These are phyloP conservation scores for Aplidium turbinatum DNA, from an alignment of 23 tunicate species.

Conservation along the genomic window DNA sequence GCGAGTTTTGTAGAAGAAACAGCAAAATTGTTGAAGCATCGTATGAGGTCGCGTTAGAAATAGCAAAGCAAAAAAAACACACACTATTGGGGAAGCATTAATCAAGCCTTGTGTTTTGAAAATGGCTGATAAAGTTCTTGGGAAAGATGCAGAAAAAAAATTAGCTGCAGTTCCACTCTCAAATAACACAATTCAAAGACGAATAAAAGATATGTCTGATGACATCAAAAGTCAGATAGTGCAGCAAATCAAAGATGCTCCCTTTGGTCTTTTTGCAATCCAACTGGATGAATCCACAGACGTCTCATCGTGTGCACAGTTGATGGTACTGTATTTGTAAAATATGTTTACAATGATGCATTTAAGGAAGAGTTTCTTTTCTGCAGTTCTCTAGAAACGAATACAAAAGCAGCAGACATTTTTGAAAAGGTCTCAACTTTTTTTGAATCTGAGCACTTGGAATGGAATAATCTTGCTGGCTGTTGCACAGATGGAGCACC, in stretches of 20 bases:
- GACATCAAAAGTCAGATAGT: conserved; percentile 60
- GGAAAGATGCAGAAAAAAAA: conserved; percentile 24
- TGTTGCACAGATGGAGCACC: conserved; percentile 65
- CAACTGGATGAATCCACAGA: conserved; percentile 74
- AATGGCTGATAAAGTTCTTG: conserved; percentile 51
- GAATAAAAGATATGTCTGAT: conserved; percentile 50
- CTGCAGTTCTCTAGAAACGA: conserved; percentile 45
- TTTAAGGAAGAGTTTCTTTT: conserved; percentile 67
- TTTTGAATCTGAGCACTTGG: conserved; percentile 50
- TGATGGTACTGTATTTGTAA: conserved; percentile 67
- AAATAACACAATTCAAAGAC: conserved; percentile 52
- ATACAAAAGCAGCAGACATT: conserved; percentile 47
- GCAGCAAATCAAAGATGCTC: conserved; percentile 60
- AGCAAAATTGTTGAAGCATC: conserved; percentile 51
- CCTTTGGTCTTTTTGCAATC: conserved; percentile 55
- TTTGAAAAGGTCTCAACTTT: conserved; percentile 40
- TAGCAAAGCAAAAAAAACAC: conserved; percentile 60
- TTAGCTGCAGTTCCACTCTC: conserved; percentile 59
- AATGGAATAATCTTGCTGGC: conserved; percentile 70
- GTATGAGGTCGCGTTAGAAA: conserved; percentile 51
- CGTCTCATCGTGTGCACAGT: conserved; percentile 64
- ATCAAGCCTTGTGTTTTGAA: conserved; percentile 71
- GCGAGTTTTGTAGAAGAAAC: conserved; percentile 34
- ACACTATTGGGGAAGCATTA: conserved; percentile 54
- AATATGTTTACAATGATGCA: conserved; percentile 48